phyloP scores from a whole-genome alignment of 2,888 invertebrate species.

The Drosophila macrothrix region DNA sequence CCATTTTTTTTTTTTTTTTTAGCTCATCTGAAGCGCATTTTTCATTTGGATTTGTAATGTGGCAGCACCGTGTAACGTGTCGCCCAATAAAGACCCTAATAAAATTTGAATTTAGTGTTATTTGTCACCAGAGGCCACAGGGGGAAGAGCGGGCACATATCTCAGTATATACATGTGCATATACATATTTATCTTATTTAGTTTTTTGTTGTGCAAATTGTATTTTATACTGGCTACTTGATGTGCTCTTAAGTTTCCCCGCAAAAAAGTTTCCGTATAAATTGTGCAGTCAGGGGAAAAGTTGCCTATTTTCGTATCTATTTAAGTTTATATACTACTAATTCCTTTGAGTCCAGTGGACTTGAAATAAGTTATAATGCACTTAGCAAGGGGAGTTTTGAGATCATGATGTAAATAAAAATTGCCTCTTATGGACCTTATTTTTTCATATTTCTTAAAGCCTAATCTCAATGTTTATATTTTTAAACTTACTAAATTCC shows the following conservation, averaged over 20 bases:
- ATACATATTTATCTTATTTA: slow-evolving; percentile 19
- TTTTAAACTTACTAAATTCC: neutral
- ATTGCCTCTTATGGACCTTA: neutral
- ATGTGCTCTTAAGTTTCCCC: slow-evolving; percentile 14
- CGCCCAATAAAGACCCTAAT: slow-evolving; percentile 78
- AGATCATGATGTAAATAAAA: neutral
- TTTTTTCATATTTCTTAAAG: neutral
- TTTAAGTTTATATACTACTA: slow-evolving; percentile 23
- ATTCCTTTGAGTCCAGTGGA: slow-evolving; percentile 23
- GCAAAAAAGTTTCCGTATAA: slow-evolving; percentile 38
- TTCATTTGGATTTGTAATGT: slow-evolving; percentile 47
- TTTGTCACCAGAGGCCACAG: slow-evolving; percentile 71
- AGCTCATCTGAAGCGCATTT: slow-evolving; percentile 24
- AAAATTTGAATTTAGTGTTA: slow-evolving; percentile 79
- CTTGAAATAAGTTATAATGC: slow-evolving; percentile 1
- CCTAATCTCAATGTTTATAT: neutral
- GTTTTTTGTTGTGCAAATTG: slow-evolving; percentile 45
- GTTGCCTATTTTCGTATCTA: slow-evolving; percentile 23
- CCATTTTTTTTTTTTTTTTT: slow-evolving; percentile 29
- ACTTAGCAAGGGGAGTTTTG: neutral
- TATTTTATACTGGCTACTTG: slow-evolving; percentile 30
- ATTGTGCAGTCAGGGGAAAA: slow-evolving; percentile 21
- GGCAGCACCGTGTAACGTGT: slow-evolving; percentile 53
- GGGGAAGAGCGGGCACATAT: neutral
- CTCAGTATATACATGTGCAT: slow-evolving; percentile 21